phyloP scores from a whole-genome alignment of 2,113 vertebrate genomes.

The Glaucomys volans region DNA sequence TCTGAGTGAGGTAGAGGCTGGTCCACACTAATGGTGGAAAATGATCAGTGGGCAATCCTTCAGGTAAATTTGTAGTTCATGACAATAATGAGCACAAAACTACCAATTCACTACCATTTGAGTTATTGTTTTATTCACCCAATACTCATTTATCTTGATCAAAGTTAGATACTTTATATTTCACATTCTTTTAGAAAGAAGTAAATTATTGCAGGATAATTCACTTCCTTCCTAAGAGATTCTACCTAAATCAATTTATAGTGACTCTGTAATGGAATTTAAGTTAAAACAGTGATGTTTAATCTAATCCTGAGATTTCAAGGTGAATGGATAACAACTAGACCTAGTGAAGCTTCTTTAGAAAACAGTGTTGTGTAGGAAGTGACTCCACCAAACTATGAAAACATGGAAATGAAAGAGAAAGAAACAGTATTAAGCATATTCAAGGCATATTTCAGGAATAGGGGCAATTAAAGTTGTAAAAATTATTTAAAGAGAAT shows the following conservation, averaged over 20 bases:
- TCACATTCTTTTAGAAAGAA: conserved; percentile 18
- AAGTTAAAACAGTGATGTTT: background rate
- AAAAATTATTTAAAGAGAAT: background rate
- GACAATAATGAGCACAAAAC: conserved; percentile 14
- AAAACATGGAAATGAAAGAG: background rate
- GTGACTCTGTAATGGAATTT: background rate
- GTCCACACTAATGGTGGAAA: background rate
- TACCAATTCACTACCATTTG: background rate
- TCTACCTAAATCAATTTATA: background rate
- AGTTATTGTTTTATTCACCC: background rate
- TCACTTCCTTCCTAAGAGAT: background rate
- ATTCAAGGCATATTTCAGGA: background rate
- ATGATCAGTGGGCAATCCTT: background rate
- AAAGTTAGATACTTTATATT: background rate
- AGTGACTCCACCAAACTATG: background rate
- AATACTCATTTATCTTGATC: conserved; percentile 11
- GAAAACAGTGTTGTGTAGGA: background rate
- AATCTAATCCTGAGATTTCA: conserved; percentile 2
- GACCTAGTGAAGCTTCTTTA: background rate
- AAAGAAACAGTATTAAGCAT: background rate
- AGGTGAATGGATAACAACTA: background rate
- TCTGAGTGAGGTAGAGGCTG: background rate
- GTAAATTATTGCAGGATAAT: background rate
- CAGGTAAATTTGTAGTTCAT: conserved; percentile 42
- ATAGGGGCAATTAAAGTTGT: background rate